phyloP scores from a whole-genome alignment of 1,140 invertebrate species.

The Ridgeia piscesae region DNA sequence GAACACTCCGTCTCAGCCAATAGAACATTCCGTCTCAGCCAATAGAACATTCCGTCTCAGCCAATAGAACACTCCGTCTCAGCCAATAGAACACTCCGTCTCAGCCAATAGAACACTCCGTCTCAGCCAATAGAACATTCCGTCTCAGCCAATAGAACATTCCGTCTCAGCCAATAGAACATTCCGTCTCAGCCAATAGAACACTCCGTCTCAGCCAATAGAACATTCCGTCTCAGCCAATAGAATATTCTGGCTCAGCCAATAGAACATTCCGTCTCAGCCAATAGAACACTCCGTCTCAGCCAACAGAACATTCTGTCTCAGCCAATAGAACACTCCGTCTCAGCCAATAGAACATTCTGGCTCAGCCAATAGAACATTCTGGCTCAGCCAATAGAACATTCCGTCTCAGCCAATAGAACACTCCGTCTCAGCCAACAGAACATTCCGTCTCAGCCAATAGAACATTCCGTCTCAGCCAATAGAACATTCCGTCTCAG shows the following conservation, averaged over 20 bases:
- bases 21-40: neutral
- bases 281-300: neutral
- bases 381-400: too few relatives aligned
- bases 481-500: neutral
- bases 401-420: neutral
- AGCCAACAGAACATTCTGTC: too few relatives aligned
- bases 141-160: neutral
- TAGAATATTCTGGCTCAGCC: neutral
- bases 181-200: neutral
- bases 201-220: too few relatives aligned
- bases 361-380: neutral
- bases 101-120: neutral
- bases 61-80: neutral
- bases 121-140: too few relatives aligned
- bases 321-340: neutral
- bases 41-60: neutral
- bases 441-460: neutral
- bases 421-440: too few relatives aligned
- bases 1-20: neutral
- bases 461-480: neutral
- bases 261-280: neutral
- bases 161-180: too few relatives aligned
- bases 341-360: too few relatives aligned
- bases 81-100: too few relatives aligned
- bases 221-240: neutral